phyloP scores from a whole-genome alignment of 2,113 vertebrate species.

The Gadus macrocephalus region DNA sequence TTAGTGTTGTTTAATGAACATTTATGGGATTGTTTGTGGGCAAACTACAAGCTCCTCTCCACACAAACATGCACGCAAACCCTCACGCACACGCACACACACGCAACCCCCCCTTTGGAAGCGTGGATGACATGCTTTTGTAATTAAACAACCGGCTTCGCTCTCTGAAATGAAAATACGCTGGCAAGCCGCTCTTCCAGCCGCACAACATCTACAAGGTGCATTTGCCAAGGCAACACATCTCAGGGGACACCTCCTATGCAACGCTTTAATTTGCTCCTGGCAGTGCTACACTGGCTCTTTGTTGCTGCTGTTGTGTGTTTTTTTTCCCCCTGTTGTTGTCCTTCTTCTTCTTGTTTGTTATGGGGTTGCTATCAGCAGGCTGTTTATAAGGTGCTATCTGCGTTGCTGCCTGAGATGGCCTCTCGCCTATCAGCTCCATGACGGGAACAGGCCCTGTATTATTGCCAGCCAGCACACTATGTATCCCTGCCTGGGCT shows the following conservation, averaged over 20 bases:
- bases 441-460: constrained; percentile 28
- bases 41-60: too few relatives aligned
- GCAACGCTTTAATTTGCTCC: constrained; percentile 41
- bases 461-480: constrained; percentile 35
- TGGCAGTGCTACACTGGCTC: constrained; percentile 16
- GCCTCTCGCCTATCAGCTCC: constrained; percentile 49
- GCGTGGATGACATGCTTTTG: constrained; percentile 18
- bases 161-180: constrained; percentile 17
- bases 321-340: neutral
- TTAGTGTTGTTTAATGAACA: too few relatives aligned
- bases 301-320: constrained; percentile 2
- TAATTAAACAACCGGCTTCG: constrained; percentile 17
- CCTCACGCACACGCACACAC: too few relatives aligned
- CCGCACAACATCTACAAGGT: constrained; percentile 14
- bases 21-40: too few relatives aligned
- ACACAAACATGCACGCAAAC: too few relatives aligned
- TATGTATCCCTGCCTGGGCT: neutral
- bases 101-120: neutral
- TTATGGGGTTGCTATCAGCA: too few relatives aligned
- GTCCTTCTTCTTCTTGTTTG: constrained; percentile 24
- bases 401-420: constrained; percentile 35
- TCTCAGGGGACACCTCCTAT: constrained; percentile 21
- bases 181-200: constrained; percentile 11
- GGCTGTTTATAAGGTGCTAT: constrained; percentile 29
- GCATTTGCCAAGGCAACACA: constrained; percentile 1